These are phyloP conservation scores for Bombus confusus DNA, from an alignment of 1,140 invertebrate genomes.

Conservation along the genomic window DNA sequence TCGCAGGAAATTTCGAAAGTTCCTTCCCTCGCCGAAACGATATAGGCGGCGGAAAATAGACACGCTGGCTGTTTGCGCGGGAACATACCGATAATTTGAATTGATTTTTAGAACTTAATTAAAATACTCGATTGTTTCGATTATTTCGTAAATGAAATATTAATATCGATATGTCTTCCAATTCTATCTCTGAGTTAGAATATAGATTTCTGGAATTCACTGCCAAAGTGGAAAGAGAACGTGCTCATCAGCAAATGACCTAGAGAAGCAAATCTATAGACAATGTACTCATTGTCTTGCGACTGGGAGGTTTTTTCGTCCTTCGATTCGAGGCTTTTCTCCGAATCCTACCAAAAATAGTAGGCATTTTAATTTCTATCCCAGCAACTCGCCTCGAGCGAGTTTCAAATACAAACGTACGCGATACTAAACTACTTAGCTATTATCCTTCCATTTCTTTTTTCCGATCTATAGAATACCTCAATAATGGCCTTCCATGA, in stretches of 20 bases:
- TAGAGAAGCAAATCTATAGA: neutral
- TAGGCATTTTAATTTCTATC: neutral
- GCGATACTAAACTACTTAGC: neutral
- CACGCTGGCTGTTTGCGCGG: neutral
- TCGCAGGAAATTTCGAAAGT: slow-evolving; percentile 16
- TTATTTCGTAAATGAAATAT: neutral
- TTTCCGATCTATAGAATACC: neutral
- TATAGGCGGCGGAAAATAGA: slow-evolving; percentile 25
- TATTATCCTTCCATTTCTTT: neutral
- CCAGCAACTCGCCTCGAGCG: neutral
- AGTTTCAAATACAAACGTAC: neutral
- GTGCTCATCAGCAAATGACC: neutral
- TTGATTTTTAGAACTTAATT: too few relatives aligned
- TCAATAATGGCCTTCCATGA: neutral
- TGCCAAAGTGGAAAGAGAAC: neutral
- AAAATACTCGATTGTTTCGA: neutral
- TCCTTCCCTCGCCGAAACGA: neutral
- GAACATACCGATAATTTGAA: neutral
- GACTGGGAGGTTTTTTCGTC: neutral
- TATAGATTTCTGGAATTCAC: neutral
- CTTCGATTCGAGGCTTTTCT: neutral
- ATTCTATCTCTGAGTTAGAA: too few relatives aligned
- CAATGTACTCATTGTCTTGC: neutral
- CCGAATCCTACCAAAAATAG: neutral
- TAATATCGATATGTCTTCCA: neutral